A percentile compares a stretch with the other conserved stretches of the same genome.
Evolutionary conservation across 2,797 vertebrate species (phyloP).

Genomic region (Megaceryle alcyon): DNA sequence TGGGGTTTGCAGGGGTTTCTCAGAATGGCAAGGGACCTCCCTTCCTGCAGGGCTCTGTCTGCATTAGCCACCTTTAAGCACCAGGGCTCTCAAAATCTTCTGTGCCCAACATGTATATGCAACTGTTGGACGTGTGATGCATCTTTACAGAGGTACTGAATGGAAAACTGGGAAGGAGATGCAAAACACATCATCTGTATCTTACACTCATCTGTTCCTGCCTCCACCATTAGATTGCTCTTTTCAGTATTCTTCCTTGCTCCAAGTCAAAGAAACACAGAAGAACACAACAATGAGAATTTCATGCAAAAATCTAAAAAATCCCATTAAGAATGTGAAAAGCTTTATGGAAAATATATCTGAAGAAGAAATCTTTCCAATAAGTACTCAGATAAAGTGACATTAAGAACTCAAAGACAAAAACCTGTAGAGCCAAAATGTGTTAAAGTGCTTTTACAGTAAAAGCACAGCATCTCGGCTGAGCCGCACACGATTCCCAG

Average conservation of each 20-base stretch:
- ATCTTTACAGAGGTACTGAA: background rate
- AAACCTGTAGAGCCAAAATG: background rate
- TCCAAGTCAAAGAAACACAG: background rate
- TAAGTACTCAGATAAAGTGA: background rate
- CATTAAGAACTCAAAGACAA: background rate
- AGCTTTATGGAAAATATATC: background rate
- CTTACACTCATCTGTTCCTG: background rate
- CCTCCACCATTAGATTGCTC: background rate
- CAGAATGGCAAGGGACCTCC: background rate
- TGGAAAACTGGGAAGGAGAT: background rate
- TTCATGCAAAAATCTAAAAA: background rate
- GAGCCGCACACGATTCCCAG: background rate
- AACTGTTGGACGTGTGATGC: background rate
- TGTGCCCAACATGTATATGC: background rate
- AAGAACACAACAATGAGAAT: background rate
- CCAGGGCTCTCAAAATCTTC: background rate
- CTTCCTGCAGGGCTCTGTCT: background rate
- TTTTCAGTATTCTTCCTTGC: background rate
- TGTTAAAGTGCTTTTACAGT: background rate
- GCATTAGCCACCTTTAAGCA: background rate
- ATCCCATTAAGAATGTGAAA: background rate
- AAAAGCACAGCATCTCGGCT: rapidly evolving
- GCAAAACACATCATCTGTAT: background rate
- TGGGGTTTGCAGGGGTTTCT: background rate
- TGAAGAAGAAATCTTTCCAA: background rate